Evolutionary conservation across 2,888 invertebrate genomes (phyloP).

Genomic region (Oligia strigilis): DNA sequence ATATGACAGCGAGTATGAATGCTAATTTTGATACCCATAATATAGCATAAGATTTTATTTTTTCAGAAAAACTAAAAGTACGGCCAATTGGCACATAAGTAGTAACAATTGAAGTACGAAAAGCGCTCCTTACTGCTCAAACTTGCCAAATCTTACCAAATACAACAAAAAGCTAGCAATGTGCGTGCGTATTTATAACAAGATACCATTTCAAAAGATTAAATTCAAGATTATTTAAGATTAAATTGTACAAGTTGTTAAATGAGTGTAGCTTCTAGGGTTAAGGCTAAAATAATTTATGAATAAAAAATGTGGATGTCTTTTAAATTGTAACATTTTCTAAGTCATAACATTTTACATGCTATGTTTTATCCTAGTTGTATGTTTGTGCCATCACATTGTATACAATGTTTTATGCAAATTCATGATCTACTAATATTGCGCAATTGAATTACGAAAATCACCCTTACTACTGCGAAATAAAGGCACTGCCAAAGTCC

Average conservation of each 20-base stretch:
- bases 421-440: neutral
- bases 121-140: too few species aligned
- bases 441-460: neutral
- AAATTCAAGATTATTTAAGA: too few species aligned
- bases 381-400: neutral
- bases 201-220: too few species aligned
- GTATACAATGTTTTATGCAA: neutral
- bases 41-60: too few species aligned
- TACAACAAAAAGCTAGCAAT: too few species aligned
- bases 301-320: neutral
- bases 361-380: neutral
- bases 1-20: neutral
- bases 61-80: too few species aligned
- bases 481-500: neutral
- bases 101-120: too few species aligned
- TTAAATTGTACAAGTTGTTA: too few species aligned
- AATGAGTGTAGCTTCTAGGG: neutral
- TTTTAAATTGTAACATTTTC: neutral
- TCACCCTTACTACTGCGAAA: neutral
- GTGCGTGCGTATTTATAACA: too few species aligned
- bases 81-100: too few species aligned
- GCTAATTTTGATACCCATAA: neutral
- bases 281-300: neutral
- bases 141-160: too few species aligned
- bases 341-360: neutral